These are phyloP conservation scores for Perca flavescens DNA, from an alignment of 2,113 vertebrate species.

Conservation along the genomic window DNA sequence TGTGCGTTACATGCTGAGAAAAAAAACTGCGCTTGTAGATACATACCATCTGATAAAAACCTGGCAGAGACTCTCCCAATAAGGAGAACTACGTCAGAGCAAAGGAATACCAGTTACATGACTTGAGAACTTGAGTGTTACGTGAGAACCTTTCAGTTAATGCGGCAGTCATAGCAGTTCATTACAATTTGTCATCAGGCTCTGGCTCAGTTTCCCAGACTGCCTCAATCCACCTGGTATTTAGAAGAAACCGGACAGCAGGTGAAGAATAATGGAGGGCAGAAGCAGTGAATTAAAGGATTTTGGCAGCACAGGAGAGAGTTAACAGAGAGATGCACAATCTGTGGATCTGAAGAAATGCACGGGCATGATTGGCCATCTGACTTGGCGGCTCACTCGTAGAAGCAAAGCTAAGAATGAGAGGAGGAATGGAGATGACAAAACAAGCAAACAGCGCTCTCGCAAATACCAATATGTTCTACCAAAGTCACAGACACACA, in stretches of 20 bases:
- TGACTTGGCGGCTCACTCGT: slow-evolving; percentile 27
- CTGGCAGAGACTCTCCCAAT: slow-evolving; percentile 57
- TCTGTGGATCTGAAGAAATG: slow-evolving; percentile 57
- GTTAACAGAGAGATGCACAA: slow-evolving; percentile 62
- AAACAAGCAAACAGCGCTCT: slow-evolving; percentile 14
- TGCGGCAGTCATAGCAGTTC: slow-evolving; percentile 31
- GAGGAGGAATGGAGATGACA: slow-evolving; percentile 25
- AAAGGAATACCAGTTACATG: slow-evolving; percentile 59
- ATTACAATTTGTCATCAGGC: slow-evolving; percentile 40
- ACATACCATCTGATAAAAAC: slow-evolving; percentile 61
- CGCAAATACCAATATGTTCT: slow-evolving; percentile 2
- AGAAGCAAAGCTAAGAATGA: slow-evolving; percentile 29
- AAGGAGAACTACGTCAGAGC: slow-evolving; percentile 62
- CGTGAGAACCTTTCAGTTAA: slow-evolving; percentile 46
- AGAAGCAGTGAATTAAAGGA: slow-evolving; percentile 54
- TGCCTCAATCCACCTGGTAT: slow-evolving; percentile 35
- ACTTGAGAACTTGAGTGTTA: slow-evolving; percentile 10
- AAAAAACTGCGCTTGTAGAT: slow-evolving; percentile 50
- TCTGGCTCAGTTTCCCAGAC: slow-evolving; percentile 47
- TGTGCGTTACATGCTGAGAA: slow-evolving; percentile 52
- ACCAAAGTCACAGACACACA: slow-evolving; percentile 5
- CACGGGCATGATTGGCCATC: slow-evolving; percentile 28
- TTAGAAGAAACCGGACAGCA: slow-evolving; percentile 45
- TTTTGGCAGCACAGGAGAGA: slow-evolving; percentile 50
- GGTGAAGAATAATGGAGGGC: slow-evolving; percentile 44